Conservation (phyloP, 2,888 invertebrate species). For the Habroteleia sp. region DNA sequence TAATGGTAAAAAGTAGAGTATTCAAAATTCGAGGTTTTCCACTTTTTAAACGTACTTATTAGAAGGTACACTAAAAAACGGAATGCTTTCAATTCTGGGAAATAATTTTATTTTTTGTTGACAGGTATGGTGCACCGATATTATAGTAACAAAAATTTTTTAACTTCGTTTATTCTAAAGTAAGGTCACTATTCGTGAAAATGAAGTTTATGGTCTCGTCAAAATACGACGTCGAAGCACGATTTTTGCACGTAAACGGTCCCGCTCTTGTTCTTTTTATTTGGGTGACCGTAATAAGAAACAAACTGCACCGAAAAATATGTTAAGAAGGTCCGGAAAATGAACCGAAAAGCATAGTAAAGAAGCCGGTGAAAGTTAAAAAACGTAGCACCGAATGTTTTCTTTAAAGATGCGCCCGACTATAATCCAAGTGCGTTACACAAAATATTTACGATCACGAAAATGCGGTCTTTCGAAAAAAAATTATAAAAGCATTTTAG, state of each 20-base stretch:
- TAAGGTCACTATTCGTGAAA: slow-evolving; percentile 33
- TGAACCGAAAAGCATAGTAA: slow-evolving; percentile 22
- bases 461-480: slow-evolving; percentile 68
- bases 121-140: slow-evolving; percentile 50
- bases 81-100: slow-evolving; percentile 56
- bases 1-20: slow-evolving; percentile 79
- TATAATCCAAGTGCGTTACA: slow-evolving; percentile 70
- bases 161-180: slow-evolving; percentile 29
- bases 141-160: slow-evolving; percentile 51
- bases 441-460: slow-evolving; percentile 74
- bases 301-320: slow-evolving; percentile 75
- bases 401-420: slow-evolving; percentile 30
- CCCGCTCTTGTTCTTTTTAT: slow-evolving; percentile 72
- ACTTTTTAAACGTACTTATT: slow-evolving; percentile 56
- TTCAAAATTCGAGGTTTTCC: slow-evolving; percentile 63
- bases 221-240: slow-evolving; percentile 73
- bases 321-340: slow-evolving; percentile 36
- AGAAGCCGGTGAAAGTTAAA: slow-evolving; percentile 47
- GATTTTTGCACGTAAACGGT: slow-evolving; percentile 75
- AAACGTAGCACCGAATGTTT: slow-evolving; percentile 44
- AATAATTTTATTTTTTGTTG: slow-evolving; percentile 58
- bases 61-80: slow-evolving; percentile 49
- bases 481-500: slow-evolving; percentile 76
- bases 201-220: slow-evolving; percentile 52
- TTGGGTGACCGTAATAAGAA: slow-evolving; percentile 79